These are phyloP conservation scores for Anseranas semipalmata DNA, from an alignment of 2,113 vertebrate genomes.

Conservation along the genomic window DNA sequence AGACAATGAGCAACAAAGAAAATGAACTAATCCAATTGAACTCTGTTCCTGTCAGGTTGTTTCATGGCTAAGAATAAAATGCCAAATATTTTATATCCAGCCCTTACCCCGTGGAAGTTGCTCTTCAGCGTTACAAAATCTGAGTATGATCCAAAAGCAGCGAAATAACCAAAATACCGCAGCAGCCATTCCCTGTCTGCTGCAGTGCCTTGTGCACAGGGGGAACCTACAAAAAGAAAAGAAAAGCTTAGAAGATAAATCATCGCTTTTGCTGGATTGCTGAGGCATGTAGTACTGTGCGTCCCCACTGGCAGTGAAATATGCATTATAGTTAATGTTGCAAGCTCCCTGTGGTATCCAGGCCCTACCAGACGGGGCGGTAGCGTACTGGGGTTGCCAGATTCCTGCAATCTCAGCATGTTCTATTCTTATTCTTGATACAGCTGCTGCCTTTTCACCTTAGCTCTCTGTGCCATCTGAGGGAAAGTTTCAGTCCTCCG, in stretches of 20 bases:
- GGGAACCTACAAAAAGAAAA: background rate
- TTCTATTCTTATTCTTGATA: background rate
- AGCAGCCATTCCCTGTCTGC: background rate
- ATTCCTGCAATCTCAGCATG: background rate
- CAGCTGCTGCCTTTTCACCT: background rate
- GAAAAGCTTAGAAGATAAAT: background rate
- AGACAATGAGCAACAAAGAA: background rate
- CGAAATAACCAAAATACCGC: background rate
- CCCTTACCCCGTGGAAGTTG: conserved; percentile 8
- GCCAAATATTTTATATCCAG: background rate
- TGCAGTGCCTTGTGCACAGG: background rate
- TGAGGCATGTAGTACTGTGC: background rate
- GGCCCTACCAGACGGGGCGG: background rate
- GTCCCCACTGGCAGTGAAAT: background rate
- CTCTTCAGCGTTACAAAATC: background rate
- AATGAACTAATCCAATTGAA: background rate
- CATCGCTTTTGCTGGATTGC: accelerated
- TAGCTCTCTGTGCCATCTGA: background rate
- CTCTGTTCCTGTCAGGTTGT: background rate
- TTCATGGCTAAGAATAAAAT: background rate
- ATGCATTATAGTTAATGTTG: background rate
- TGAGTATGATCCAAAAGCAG: background rate
- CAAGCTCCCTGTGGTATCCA: background rate
- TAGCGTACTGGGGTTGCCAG: background rate
- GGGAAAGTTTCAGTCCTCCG: background rate